Conservation (phyloP, 1,140 invertebrate species). For the Idris sp. region DNA sequence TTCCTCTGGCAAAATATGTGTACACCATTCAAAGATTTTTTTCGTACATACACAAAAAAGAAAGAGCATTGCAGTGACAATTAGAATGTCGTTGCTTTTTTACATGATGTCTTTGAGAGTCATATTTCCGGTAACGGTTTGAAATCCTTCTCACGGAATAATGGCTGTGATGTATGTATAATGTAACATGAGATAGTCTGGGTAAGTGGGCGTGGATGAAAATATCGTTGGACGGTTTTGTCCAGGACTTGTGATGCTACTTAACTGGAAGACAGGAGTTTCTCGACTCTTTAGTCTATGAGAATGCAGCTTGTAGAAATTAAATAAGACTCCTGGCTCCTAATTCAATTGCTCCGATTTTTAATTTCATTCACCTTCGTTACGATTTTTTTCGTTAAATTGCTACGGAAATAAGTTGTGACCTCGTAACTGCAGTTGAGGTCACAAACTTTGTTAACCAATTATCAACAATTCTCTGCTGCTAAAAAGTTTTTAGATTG, state of each 20-base stretch:
- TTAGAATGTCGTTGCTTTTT: constrained; percentile 28
- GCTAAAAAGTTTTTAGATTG: no score
- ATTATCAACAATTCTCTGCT: no score
- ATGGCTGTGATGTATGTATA: constrained; percentile 41
- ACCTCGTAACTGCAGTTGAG: no score
- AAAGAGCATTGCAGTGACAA: constrained; percentile 26
- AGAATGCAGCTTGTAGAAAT: constrained; percentile 19
- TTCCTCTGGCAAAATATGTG: no score
- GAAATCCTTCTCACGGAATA: constrained; percentile 45
- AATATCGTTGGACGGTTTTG: constrained; percentile 50
- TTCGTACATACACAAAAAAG: no score
- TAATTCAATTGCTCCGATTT: constrained; percentile 14
- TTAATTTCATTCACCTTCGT: no score
- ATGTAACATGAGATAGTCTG: constrained; percentile 45
- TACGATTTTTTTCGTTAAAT: no score
- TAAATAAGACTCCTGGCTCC: constrained; percentile 6
- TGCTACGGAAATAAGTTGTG: no score
- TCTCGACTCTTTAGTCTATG: constrained; percentile 6
- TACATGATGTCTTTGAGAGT: constrained; percentile 26
- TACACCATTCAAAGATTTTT: no score
- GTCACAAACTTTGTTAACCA: no score
- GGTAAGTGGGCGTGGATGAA: constrained; percentile 52
- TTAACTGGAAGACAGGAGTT: constrained; percentile 23
- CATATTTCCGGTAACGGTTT: constrained; percentile 37
- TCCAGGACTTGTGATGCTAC: constrained; percentile 19